These are phyloP conservation scores for Peromyscus leucopus DNA, from an alignment of 2,113 vertebrate genomes.

Conservation along the genomic window DNA sequence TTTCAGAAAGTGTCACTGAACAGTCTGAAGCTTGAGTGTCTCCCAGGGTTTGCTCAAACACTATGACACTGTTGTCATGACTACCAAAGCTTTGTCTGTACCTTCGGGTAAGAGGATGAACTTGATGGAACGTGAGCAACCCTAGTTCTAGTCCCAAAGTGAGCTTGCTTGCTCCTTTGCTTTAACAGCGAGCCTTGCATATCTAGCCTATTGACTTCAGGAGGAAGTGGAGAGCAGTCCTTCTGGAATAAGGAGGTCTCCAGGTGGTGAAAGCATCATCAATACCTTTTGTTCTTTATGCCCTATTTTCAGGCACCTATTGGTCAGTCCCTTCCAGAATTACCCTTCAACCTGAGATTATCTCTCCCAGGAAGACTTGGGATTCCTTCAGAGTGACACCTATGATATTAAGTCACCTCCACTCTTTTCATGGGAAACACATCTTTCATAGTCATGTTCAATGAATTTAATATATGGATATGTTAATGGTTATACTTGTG, in stretches of 20 bases:
- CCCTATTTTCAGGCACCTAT: too few relatives aligned
- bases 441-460: neutral
- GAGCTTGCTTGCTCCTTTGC: neutral
- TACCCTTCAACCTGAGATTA: neutral
- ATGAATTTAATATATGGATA: neutral
- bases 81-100: constrained; percentile 34
- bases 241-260: neutral
- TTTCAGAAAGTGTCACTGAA: constrained; percentile 54
- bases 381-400: neutral
- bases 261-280: too few relatives aligned
- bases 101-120: neutral
- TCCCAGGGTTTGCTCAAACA: constrained; percentile 27
- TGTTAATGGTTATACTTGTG: neutral
- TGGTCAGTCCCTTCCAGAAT: neutral
- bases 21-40: constrained; percentile 10
- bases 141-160: neutral
- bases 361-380: neutral
- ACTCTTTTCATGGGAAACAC: neutral
- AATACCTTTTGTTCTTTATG: neutral
- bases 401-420: neutral
- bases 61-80: neutral
- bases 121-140: neutral
- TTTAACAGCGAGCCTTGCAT: neutral
- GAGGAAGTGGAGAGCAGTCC: neutral
- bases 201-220: neutral